Base-by-base conservation (phyloP, 2,113 vertebrate genomes). In the Manacus vitellinus region DNA sequence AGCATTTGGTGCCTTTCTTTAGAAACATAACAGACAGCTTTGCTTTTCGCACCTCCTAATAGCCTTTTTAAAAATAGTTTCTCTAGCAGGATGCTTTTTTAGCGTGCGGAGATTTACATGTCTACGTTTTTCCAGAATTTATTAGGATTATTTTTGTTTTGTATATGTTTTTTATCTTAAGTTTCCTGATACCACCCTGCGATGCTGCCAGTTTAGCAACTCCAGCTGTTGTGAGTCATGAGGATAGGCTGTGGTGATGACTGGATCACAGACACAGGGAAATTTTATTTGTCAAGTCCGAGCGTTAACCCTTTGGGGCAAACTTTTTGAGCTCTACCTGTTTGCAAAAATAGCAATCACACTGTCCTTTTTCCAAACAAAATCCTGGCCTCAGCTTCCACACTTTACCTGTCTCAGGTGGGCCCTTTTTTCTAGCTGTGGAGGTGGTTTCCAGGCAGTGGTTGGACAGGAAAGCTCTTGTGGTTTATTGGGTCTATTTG, bases 31-130 rank as follows among this genome's bases (percentile, higher is more conserved):
- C 94, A 96, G 97, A 95, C 95, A 97, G 97, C 94, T 92, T 93
- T 72, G 51, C 76, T 93, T 97, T 97, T 97, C 97, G 95, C 97
- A 97, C 96, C 89, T 97, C 96, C 97, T 98, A 97, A 97, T 96
- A 96, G 95, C 94, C 94, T 96, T 95, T 97, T 96, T 90, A 95
- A 98, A 98, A 98, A 97, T 96, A 98, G 97, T 96, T 95, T 92
- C 92, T 96, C 66, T 85, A 72, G 85, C 83, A 55, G 93, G 96
- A 95, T 95, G 96, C 85, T 85, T 96, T 96, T 95, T 92, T 91
- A 88, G 92, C 13, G 1, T 5, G 3, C 22, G 5, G 75, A 35
- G 90, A 78, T 97, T 94, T 96, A 76, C 88, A 73, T 73, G 35
- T 96, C 97, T 93, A 54, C 51, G 6, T 92, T 94, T 94, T 97